phyloP scores from a whole-genome alignment of 2,797 vertebrate genomes.

The Liasis olivaceus region DNA sequence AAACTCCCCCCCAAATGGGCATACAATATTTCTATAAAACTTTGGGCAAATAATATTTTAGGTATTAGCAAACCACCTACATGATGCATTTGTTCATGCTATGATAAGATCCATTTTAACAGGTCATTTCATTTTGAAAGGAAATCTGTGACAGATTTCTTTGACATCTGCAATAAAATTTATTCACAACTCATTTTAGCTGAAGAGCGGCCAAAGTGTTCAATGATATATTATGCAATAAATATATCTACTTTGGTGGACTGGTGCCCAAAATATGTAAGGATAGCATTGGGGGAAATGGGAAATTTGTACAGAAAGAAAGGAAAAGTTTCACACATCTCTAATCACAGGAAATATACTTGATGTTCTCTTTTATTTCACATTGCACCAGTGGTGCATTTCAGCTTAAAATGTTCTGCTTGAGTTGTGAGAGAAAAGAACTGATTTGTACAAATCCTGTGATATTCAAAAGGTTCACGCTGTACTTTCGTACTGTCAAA shows the following conservation, averaged over 20 bases:
- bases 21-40: neutral
- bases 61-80: neutral
- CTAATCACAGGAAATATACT: neutral
- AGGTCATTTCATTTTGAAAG: neutral
- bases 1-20: neutral
- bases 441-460: slow-evolving; percentile 29
- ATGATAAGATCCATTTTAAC: neutral
- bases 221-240: neutral
- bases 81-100: neutral
- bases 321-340: neutral
- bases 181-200: neutral
- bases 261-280: neutral
- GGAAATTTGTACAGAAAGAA: neutral
- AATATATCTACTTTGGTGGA: neutral
- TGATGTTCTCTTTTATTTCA: neutral
- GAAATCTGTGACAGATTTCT: neutral
- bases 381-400: neutral
- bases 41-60: neutral
- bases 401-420: neutral
- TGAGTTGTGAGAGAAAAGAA: slow-evolving; percentile 30
- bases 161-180: neutral
- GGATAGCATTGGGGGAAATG: neutral
- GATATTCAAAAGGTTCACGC: slow-evolving; percentile 17
- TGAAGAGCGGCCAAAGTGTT: neutral
- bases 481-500: neutral